Percentiles rank a stretch among this genome's conserved stretches.
Conservation (phyloP, 2,797 vertebrate species). For the Scyliorhinus canicula region DNA sequence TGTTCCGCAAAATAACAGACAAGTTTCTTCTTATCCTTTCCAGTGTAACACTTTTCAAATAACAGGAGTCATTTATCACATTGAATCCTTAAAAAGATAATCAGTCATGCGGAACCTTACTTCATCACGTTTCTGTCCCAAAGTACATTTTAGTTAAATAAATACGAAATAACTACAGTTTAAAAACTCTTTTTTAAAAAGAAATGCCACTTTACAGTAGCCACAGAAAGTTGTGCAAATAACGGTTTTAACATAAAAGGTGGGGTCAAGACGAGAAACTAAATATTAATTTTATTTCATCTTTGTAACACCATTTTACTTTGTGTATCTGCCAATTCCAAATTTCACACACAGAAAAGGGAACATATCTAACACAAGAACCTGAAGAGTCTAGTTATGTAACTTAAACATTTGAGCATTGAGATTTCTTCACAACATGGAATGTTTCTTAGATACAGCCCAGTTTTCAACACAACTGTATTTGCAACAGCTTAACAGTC, state of each 20-base stretch:
- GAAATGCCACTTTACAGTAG: not conserved
- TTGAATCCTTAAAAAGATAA: conserved; percentile 21
- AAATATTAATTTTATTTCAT: conserved; percentile 53
- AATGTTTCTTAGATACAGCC: conserved; percentile 63
- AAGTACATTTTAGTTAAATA: conserved; percentile 20
- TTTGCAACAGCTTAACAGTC: conserved; percentile 61
- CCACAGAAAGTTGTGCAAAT: conserved; percentile 18
- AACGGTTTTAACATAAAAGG: not conserved
- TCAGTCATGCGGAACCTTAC: not conserved
- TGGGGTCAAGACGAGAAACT: conserved; percentile 51
- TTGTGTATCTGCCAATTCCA: conserved; percentile 49
- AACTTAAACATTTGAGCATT: conserved; percentile 52
- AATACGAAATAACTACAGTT: not conserved
- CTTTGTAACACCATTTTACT: conserved; percentile 54
- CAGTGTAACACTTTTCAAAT: conserved; percentile 17
- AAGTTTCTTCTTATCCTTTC: not conserved
- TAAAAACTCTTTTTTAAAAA: not conserved
- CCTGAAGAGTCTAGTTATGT: conserved; percentile 48
- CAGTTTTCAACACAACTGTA: conserved; percentile 50
- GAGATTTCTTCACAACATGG: conserved; percentile 52
- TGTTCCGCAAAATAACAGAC: conserved; percentile 7
- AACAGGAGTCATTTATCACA: not conserved
- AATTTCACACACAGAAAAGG: conserved; percentile 51
- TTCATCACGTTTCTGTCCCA: conserved; percentile 14
- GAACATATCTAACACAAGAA: conserved; percentile 46